Evolutionary conservation across 2,113 vertebrate genomes (phyloP), one percentile per base, ranked within the genome.

Genomic region (Zapornia atra): DNA sequence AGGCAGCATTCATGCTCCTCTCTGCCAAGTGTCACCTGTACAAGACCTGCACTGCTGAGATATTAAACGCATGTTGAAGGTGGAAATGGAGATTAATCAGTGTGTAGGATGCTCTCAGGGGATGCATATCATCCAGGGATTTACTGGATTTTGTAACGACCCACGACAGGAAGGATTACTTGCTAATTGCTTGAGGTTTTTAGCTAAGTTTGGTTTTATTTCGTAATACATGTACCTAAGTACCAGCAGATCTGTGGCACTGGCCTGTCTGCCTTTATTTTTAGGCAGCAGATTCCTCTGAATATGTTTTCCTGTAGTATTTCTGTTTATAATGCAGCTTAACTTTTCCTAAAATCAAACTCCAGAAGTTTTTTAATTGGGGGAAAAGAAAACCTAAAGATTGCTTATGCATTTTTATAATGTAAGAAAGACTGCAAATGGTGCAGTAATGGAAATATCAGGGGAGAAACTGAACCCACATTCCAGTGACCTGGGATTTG

Each of bases 71-170:
- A 11, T 7, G 10, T 2, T 66, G 50, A 54, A 69, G 40, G 51
- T 73, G 25, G 28, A 50, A 86, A 69, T 11, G 18, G 40, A 80
- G 24, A 19, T 31, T 63, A 48, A 63, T 33, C 33, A 59, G 17
- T 0, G 0, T 34, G 31, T 20, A 38, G 20, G 31, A 38, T 68
- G 46, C 50, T 6, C 5, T 5, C 4, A 38, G 33, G 25, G 2
- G 18, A 36, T 20, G 11, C 2, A 2, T 61, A 71, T 82, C 10
- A 65, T 11, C 22, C 31, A 54, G 12, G 40, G 18, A 15, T 78
- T 76, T 87, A 19, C 28, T 89, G 34, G 28, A 11, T 28, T 69
- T 70, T 56, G 9, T 54, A 34, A 16, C 8, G 8, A 72, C 15
- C n/a, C 53, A 69, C 73, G 15, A 4, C 31, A 59, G 11, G 1